Conservation (phyloP, 2,113 vertebrate species). For the Thomomys bottae region DNA sequence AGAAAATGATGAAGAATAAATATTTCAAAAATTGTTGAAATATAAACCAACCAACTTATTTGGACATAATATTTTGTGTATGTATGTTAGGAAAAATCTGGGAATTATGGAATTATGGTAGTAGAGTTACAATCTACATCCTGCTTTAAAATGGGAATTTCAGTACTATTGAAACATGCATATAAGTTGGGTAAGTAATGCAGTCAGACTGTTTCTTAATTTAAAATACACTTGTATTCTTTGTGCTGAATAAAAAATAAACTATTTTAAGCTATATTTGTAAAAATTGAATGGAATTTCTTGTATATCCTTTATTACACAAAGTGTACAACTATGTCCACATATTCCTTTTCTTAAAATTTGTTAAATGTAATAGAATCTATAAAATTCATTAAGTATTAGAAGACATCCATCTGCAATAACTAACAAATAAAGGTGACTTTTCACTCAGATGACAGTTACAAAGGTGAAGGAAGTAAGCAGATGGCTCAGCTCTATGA, state of each 20-base stretch:
- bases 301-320: too few relatives aligned
- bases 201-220: not conserved
- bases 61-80: not conserved
- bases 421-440: not conserved
- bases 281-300: constrained; percentile 14
- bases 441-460: not conserved
- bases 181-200: not conserved
- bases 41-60: not conserved
- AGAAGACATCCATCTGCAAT: not conserved
- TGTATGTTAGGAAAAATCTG: not conserved
- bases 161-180: not conserved
- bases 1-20: constrained; percentile 64
- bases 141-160: constrained; percentile 34
- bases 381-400: not conserved
- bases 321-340: too few relatives aligned
- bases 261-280: not conserved
- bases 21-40: constrained; percentile 34
- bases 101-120: not conserved
- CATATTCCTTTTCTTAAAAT: too few relatives aligned
- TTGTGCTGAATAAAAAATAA: constrained; percentile 1
- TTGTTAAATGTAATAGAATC: too few relatives aligned
- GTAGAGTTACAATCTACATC: not conserved
- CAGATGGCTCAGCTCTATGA: not conserved
- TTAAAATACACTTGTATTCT: not conserved
- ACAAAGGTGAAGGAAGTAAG: not conserved